Percentiles rank a stretch among this genome's conserved stretches.
Evolutionary conservation across 2,888 invertebrate species (phyloP).

Genomic region (Tipula confusa): DNA sequence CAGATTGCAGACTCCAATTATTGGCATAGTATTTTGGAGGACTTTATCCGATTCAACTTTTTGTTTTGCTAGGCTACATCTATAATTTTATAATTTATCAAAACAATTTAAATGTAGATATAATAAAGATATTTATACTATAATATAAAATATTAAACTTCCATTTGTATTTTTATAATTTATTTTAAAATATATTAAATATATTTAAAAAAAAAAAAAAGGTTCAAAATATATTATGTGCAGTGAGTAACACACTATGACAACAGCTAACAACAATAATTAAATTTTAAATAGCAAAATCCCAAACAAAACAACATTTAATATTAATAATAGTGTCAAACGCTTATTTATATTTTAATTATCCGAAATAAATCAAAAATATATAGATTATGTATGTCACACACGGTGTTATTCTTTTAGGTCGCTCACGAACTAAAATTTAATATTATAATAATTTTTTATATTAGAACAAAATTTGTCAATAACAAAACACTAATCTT

Average conservation of each 20-base stretch:
- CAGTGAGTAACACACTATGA: neutral
- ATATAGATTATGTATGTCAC: neutral
- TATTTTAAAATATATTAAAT: constrained; percentile 12
- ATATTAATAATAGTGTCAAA: too few relatives aligned
- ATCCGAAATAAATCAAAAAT: neutral
- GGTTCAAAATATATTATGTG: neutral
- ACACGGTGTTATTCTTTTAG: neutral
- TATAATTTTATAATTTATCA: neutral
- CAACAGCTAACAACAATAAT: neutral
- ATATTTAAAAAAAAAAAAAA: neutral
- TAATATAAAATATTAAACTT: constrained; percentile 5
- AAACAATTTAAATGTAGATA: neutral
- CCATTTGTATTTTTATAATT: constrained; percentile 20
- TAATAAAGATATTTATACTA: neutral
- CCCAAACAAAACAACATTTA: neutral
- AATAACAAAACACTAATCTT: constrained; percentile 1
- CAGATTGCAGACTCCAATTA: neutral
- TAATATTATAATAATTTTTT: neutral
- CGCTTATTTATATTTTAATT: neutral
- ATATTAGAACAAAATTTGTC: neutral
- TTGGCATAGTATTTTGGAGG: neutral
- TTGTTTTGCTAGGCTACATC: neutral
- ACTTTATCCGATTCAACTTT: neutral
- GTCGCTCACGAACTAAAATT: neutral
- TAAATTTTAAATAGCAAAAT: neutral